A percentile compares a stretch with the other conserved stretches of the same genome.
Conservation (phyloP, 2,113 vertebrate genomes). For the Salvelinus namaycush region DNA sequence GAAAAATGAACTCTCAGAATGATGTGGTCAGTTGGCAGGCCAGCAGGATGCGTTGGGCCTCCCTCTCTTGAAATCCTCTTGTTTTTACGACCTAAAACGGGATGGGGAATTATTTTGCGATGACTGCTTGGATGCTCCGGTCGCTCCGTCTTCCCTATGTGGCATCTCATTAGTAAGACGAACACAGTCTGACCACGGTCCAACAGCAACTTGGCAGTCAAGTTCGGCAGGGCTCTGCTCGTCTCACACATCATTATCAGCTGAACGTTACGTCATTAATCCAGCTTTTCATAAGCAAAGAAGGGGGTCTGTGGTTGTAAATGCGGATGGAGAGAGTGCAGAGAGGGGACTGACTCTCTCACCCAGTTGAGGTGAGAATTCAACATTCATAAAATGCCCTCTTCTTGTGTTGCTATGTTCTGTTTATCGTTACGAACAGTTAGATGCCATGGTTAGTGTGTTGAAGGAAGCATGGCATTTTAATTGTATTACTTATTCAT, state of each 20-base stretch:
- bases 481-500: neutral
- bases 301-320: constrained; percentile 12
- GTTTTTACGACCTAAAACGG: constrained; percentile 56
- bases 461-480: neutral
- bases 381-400: neutral
- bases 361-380: constrained; percentile 9
- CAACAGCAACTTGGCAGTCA: constrained; percentile 70
- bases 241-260: constrained; percentile 76
- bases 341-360: neutral
- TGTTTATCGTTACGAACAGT: neutral
- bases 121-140: constrained; percentile 61
- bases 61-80: constrained; percentile 56
- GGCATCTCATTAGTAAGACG: constrained; percentile 78
- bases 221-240: constrained; percentile 16
- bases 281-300: constrained; percentile 62
- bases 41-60: constrained; percentile 24
- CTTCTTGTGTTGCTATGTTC: neutral
- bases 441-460: neutral
- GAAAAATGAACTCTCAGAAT: constrained; percentile 68
- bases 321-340: neutral
- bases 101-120: constrained; percentile 61
- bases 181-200: constrained; percentile 67
- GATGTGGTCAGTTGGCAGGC: constrained; percentile 67
- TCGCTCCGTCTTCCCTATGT: constrained; percentile 66
- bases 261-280: constrained; percentile 67